Percentiles rank a stretch among this genome's conserved stretches.
phyloP scores from a whole-genome alignment of 2,113 vertebrate species.

The Apteryx owenii region DNA sequence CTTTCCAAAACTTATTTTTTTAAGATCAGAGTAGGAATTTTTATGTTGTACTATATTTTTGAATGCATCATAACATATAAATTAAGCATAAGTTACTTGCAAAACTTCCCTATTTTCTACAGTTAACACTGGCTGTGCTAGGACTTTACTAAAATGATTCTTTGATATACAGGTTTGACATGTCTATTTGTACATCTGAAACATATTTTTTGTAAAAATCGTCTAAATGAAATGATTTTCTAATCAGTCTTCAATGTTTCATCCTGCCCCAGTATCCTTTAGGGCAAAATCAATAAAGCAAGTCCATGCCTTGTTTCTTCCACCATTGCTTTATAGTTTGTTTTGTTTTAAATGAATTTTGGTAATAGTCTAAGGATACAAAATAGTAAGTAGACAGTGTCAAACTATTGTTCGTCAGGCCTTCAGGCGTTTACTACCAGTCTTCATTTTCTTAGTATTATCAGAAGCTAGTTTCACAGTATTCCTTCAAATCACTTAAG shows the following conservation, averaged over 20 bases:
- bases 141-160: neutral
- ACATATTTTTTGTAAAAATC: neutral
- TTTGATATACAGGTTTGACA: neutral
- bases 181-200: neutral
- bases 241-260: rapidly evolving
- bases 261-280: neutral
- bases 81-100: neutral
- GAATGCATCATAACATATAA: rapidly evolving
- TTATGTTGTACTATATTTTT: rapidly evolving
- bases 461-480: neutral
- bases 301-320: neutral
- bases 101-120: rapidly evolving
- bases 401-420: neutral
- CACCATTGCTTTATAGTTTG: neutral
- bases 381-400: neutral
- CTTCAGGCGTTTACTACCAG: neutral
- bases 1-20: neutral
- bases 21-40: neutral
- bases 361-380: neutral
- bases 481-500: neutral
- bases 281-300: neutral
- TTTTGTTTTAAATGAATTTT: neutral
- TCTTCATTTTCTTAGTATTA: neutral
- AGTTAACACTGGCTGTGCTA: neutral
- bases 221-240: neutral